Conservation (phyloP, 1,140 invertebrate genomes). For the Zaprionus vittiger region DNA sequence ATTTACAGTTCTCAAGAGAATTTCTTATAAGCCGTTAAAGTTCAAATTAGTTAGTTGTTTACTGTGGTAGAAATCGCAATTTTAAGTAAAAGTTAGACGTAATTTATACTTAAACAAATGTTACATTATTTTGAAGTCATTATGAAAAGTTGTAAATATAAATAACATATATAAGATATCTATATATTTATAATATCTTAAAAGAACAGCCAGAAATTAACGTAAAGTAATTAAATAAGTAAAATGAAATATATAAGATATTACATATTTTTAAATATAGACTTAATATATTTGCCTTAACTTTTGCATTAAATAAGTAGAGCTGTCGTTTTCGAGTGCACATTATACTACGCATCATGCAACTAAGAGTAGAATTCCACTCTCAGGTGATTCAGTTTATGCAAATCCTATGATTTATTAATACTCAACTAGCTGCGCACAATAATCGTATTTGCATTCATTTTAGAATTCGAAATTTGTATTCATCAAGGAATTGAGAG, state of each 20-base stretch:
- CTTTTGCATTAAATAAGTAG: neutral
- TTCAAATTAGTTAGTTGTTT: neutral
- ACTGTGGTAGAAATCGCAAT: neutral
- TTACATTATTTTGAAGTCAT: neutral
- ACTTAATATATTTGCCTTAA: neutral
- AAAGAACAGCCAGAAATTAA: too few species aligned
- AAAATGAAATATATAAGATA: too few species aligned
- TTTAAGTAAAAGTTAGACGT: neutral
- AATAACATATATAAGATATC: too few species aligned
- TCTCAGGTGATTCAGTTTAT: neutral
- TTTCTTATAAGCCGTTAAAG: neutral
- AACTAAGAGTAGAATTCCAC: neutral
- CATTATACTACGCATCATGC: neutral
- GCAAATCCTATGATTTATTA: slow-evolving; percentile 4
- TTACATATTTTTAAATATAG: too few species aligned
- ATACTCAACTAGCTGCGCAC: neutral
- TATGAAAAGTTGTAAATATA: too few species aligned
- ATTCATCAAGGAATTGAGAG: too few species aligned
- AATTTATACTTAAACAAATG: neutral
- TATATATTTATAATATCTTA: too few species aligned
- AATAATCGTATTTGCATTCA: neutral
- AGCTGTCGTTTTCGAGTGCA: neutral
- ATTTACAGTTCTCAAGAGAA: neutral
- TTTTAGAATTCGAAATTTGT: neutral
- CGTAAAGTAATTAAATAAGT: too few species aligned